These are phyloP conservation scores for Exocentrus adspersus DNA, from an alignment of 2,888 invertebrate genomes.

Conservation along the genomic window DNA sequence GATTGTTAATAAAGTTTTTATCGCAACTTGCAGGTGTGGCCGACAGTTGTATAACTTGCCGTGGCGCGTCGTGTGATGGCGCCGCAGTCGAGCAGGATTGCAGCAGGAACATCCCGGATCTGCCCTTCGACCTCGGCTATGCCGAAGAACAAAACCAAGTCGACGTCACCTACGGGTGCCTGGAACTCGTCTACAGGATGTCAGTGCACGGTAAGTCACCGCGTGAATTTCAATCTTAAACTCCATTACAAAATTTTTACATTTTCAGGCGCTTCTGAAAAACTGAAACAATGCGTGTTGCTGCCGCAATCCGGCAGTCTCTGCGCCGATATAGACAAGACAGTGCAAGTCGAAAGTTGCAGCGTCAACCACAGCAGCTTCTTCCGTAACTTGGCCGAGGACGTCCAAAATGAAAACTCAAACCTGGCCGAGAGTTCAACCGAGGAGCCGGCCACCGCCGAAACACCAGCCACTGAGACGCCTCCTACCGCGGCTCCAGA, in stretches of 20 bases:
- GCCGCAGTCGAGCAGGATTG: not conserved
- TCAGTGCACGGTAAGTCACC: not conserved
- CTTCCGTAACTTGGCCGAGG: not conserved
- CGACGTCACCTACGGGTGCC: conserved; percentile 8
- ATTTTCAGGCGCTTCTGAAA: conserved; percentile 1
- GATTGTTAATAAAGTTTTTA: too few relatives aligned
- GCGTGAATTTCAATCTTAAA: too few relatives aligned
- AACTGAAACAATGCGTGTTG: conserved; percentile 9
- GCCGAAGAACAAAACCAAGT: not conserved
- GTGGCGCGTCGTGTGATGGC: not conserved
- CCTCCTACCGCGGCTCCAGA: not conserved
- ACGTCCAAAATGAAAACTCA: not conserved
- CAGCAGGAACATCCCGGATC: not conserved
- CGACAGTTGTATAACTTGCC: not conserved
- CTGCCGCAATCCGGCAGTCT: not conserved
- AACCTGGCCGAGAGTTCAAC: not conserved
- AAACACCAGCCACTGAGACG: not conserved
- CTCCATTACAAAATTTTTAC: not conserved
- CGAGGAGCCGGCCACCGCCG: not conserved
- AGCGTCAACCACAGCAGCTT: not conserved
- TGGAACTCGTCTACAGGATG: not conserved
- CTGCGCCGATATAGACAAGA: not conserved
- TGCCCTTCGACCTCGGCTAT: conserved; percentile 1
- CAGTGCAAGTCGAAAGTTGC: not conserved
- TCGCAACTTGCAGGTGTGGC: not conserved